phyloP scores from a whole-genome alignment of 2,888 invertebrate species.

The Malthinus seriepunctatus region DNA sequence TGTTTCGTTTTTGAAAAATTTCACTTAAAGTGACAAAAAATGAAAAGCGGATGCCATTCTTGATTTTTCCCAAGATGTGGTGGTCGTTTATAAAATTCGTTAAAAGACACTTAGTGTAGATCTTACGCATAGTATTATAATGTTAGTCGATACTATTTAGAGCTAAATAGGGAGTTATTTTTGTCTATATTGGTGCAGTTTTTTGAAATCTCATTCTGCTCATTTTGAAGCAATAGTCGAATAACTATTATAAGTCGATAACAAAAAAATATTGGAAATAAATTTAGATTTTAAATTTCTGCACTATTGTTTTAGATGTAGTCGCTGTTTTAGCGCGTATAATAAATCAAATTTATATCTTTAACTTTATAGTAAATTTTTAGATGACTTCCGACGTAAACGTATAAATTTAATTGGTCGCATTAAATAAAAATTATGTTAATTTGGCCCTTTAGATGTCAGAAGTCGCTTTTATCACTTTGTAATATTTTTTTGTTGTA shows the following conservation, averaged over 20 bases:
- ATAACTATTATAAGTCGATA: too few species aligned
- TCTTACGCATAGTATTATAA: slow-evolving; percentile 54
- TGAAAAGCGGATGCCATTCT: slow-evolving; percentile 21
- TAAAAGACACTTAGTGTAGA: slow-evolving; percentile 54
- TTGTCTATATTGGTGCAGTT: slow-evolving; percentile 32
- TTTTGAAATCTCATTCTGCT: slow-evolving; percentile 21
- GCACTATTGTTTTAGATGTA: slow-evolving; percentile 35
- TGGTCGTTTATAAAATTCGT: slow-evolving; percentile 32
- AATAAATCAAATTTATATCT: slow-evolving; percentile 24
- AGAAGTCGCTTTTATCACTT: slow-evolving; percentile 36
- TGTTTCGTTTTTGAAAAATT: not conserved
- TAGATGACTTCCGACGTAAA: slow-evolving; percentile 38
- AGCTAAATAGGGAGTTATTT: slow-evolving; percentile 36
- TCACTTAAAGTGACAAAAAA: slow-evolving; percentile 2
- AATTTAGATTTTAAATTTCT: slow-evolving; percentile 29
- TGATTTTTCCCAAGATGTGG: slow-evolving; percentile 17
- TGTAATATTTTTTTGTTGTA: slow-evolving; percentile 39
- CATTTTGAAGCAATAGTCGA: slow-evolving; percentile 5
- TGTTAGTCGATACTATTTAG: slow-evolving; percentile 44
- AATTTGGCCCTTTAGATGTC: slow-evolving; percentile 10
- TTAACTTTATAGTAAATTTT: slow-evolving; percentile 37
- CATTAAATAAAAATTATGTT: not conserved
- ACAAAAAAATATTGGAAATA: too few species aligned
- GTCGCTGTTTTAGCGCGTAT: slow-evolving; percentile 41
- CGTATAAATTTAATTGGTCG: not conserved